These are phyloP conservation scores for Caenorhabditis imperialis DNA, from an alignment of 2,888 invertebrate species.

Conservation along the genomic window DNA sequence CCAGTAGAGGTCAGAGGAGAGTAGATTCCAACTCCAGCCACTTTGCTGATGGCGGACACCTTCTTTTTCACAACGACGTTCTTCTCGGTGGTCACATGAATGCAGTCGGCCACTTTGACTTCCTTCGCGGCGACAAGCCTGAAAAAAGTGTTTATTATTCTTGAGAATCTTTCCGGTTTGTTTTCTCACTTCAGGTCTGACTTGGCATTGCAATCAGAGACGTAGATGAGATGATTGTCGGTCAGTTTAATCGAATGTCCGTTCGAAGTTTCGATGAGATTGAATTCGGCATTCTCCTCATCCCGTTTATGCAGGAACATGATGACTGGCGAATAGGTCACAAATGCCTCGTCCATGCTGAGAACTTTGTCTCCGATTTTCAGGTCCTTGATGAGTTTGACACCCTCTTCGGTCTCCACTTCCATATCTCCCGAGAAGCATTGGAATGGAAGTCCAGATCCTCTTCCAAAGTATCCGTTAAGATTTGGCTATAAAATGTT, in stretches of 20 bases:
- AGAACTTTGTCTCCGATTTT: constrained; percentile 73
- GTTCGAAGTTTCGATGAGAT: constrained; percentile 61
- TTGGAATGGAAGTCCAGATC: constrained; percentile 67
- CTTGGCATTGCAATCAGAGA: constrained; percentile 60
- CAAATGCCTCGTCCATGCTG: constrained; percentile 72
- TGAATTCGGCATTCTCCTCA: constrained; percentile 68
- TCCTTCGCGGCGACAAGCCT: constrained; percentile 58
- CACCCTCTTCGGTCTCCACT: constrained; percentile 68
- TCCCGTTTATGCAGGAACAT: constrained; percentile 75
- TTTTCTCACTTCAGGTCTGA: constrained; percentile 45
- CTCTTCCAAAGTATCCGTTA: constrained; percentile 63
- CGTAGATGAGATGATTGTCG: constrained; percentile 73
- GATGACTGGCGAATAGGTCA: constrained; percentile 73
- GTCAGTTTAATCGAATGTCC: constrained; percentile 68
- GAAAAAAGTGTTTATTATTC: constrained; percentile 6
- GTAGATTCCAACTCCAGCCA: constrained; percentile 69
- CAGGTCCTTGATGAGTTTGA: constrained; percentile 70
- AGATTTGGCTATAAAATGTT: constrained; percentile 39
- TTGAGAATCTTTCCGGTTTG: not conserved
- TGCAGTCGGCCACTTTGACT: constrained; percentile 65
- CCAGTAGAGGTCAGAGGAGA: constrained; percentile 74
- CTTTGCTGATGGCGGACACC: constrained; percentile 43
- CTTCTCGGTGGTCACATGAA: constrained; percentile 56
- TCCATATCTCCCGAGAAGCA: constrained; percentile 75
- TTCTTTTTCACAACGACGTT: constrained; percentile 39